Evolutionary conservation across 2,888 invertebrate species (phyloP), one percentile per base, ranked within the genome.

Genomic region (Metopia argyrocephala): DNA sequence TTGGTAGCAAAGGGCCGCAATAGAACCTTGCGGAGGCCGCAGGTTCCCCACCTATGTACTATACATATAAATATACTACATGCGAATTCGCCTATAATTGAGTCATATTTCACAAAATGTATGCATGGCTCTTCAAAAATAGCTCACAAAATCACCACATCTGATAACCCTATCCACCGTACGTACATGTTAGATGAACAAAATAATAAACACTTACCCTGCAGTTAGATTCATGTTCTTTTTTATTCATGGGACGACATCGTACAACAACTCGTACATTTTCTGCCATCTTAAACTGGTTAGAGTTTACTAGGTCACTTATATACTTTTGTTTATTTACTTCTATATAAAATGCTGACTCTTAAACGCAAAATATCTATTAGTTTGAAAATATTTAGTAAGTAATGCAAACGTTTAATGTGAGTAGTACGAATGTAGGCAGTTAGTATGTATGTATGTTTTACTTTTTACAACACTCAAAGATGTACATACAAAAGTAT

Each of bases 201-300:
- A n/a, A n/a, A n/a, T n/a, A n/a, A n/a, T n/a, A n/a, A n/a, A 38
- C 28, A 45, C 57, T 54, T 45, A 70, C 79, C 57, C 48, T 56
- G 25, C 56, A 48, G 57, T 64, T 62, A n/a, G 62, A 56, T 3
- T 76, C 76, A 48, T 76, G 69, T 31, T 76, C 76, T 38, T 54
- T 76, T 57, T 76, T 76, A 21, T 76, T 76, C 69, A 76, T 76
- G 9, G 76, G 69, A 25, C 76, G 76, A n/a, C 76, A 76, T 69
- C 76, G 46, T 9, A 69, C 25, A 46, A 76, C 69, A 12, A 76
- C 76, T 48, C 69, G 69, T 18, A 76, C 76, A 52, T 71, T 71
- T 71, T 78, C 71, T 12, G 78, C 59, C 78, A 78, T 78, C 59
- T 52, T 20, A 31, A 20, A 56, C 23, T 1, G 20, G 5, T 12